Percentiles rank a stretch among this genome's conserved stretches.
phyloP scores from a whole-genome alignment of 2,888 invertebrate genomes.

The Meloe dianella region DNA sequence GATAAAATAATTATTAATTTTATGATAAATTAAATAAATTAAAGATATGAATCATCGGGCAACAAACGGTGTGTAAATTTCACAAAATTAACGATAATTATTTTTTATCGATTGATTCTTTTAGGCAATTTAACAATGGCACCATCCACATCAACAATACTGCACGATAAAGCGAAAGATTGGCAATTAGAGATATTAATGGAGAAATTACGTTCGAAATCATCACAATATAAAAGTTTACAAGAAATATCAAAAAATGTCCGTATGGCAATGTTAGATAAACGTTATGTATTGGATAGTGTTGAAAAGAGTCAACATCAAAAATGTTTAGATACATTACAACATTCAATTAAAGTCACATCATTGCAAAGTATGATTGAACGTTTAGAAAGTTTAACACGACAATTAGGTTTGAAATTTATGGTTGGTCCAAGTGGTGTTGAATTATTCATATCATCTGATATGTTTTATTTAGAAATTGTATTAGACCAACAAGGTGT shows the following conservation, averaged over 20 bases:
- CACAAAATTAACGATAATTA: constrained; percentile 17
- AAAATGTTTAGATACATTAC: constrained; percentile 88
- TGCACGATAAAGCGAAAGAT: constrained; percentile 69
- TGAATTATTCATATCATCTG: constrained; percentile 89
- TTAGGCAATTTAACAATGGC: constrained; percentile 41
- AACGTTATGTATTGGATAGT: constrained; percentile 85
- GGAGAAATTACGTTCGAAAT: constrained; percentile 88
- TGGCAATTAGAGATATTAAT: constrained; percentile 87
- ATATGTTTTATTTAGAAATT: constrained; percentile 96
- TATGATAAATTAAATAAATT: constrained; percentile 24
- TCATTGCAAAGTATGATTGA: constrained; percentile 91
- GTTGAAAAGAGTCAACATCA: constrained; percentile 85
- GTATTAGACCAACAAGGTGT: constrained; percentile 81
- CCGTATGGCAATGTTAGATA: constrained; percentile 88
- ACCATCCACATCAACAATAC: constrained; percentile 28
- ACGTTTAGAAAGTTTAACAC: constrained; percentile 85
- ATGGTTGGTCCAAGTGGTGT: constrained; percentile 82
- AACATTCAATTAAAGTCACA: constrained; percentile 92
- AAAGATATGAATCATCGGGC: constrained; percentile 35
- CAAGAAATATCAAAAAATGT: constrained; percentile 87
- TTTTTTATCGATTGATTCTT: constrained; percentile 8
- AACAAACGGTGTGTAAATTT: constrained; percentile 46
- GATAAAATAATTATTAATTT: constrained; percentile 26
- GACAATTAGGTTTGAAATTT: constrained; percentile 90
- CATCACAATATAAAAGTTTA: constrained; percentile 80